Conservation (phyloP, 2,888 invertebrate genomes). For the Mythimna ferrago region DNA sequence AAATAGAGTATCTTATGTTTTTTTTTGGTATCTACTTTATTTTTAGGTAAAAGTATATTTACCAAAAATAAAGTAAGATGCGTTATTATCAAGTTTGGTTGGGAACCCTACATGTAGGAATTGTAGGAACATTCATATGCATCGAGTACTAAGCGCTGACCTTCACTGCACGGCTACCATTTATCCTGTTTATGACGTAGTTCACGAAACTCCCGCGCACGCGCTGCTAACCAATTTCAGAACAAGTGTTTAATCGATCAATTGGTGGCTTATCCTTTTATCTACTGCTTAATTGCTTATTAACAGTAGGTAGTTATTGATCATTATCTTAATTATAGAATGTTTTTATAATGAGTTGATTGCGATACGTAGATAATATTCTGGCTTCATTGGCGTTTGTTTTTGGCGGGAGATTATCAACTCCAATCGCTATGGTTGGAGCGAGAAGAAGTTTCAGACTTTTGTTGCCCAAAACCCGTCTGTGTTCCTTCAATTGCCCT, state of each 20-base stretch:
- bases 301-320: slow-evolving; percentile 12
- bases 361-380: slow-evolving; percentile 8
- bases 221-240: not conserved
- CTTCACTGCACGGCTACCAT: slow-evolving; percentile 49
- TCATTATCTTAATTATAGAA: slow-evolving; percentile 14
- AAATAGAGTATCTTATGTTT: no score
- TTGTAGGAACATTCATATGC: slow-evolving; percentile 24
- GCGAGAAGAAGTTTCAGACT: no score
- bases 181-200: slow-evolving; percentile 61
- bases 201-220: slow-evolving; percentile 35
- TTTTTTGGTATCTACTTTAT: no score
- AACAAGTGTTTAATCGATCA: not conserved
- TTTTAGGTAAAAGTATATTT: no score
- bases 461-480: no score
- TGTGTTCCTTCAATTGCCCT: no score
- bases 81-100: no score
- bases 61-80: no score
- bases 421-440: no score
- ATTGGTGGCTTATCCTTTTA: slow-evolving; percentile 25
- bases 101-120: not conserved
- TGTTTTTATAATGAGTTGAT: slow-evolving; percentile 1
- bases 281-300: slow-evolving; percentile 22
- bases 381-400: slow-evolving; percentile 6
- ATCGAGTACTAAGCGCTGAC: slow-evolving; percentile 39
- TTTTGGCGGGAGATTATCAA: no score